A percentile compares a stretch with the other conserved stretches of the same genome.
These are phyloP conservation scores for Manis pentadactyla DNA, from an alignment of 2,797 vertebrate genomes.

Conservation along the genomic window DNA sequence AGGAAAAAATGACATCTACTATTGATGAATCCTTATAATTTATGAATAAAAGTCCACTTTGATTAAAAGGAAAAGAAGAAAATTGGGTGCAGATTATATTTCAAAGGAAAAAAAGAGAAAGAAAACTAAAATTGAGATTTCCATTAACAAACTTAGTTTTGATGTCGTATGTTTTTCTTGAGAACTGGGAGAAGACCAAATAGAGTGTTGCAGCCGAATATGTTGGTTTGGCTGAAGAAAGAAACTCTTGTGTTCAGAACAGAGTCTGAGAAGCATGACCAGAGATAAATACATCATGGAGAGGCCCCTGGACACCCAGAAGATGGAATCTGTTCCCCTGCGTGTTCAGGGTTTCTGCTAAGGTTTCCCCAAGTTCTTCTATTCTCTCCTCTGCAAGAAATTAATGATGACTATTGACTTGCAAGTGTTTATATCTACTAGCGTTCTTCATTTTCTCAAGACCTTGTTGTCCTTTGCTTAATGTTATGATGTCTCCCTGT, in stretches of 20 bases:
- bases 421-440: neutral
- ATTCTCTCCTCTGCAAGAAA: neutral
- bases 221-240: neutral
- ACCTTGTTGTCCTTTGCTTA: neutral
- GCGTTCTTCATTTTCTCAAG: neutral
- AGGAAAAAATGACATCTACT: neutral
- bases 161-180: neutral
- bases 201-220: neutral
- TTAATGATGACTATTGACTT: neutral
- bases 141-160: neutral
- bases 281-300: neutral
- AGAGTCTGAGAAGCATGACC: neutral
- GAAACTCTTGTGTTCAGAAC: neutral
- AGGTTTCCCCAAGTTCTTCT: neutral
- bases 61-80: neutral
- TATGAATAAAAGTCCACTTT: neutral
- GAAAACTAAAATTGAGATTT: neutral
- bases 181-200: neutral
- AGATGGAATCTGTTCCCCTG: neutral
- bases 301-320: neutral
- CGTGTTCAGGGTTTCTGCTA: neutral
- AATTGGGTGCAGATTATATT: neutral
- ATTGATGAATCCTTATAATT: neutral
- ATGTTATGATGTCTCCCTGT: neutral
- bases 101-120: neutral